Conservation (phyloP, 2,113 vertebrate species). For the Marmota flaviventris region DNA sequence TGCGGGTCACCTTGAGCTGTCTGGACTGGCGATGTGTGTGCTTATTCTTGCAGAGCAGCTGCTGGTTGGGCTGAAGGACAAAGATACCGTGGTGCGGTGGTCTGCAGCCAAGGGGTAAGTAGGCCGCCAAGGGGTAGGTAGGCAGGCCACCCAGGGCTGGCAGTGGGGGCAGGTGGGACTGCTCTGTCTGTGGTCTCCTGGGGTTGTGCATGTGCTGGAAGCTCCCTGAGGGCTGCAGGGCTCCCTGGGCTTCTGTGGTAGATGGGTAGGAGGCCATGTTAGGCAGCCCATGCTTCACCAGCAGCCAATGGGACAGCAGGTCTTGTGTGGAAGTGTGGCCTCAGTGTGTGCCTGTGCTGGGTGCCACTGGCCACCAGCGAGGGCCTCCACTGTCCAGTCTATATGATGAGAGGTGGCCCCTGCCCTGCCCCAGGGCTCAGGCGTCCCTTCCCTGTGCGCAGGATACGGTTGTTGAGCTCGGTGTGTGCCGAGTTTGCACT, state of each 20-base stretch:
- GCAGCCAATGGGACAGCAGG: background rate
- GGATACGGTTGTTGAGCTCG: background rate
- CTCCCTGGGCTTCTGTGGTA: too few species aligned
- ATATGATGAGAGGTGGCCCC: background rate
- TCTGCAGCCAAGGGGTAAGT: slow-evolving; percentile 98
- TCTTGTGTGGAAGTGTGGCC: background rate
- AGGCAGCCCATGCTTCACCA: background rate
- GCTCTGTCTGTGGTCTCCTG: background rate
- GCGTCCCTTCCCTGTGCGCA: background rate
- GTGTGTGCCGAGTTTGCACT: too few species aligned
- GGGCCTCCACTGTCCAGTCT: background rate
- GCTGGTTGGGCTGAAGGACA: slow-evolving; percentile 96
- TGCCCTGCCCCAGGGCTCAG: rapidly evolving
- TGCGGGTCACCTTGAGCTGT: background rate
- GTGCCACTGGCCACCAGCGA: rapidly evolving
- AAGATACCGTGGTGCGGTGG: slow-evolving; percentile 97
- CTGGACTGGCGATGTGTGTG: background rate
- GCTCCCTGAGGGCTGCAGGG: too few species aligned
- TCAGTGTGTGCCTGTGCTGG: too few species aligned
- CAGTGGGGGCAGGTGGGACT: background rate
- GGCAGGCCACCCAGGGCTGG: background rate
- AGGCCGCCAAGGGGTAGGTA: slow-evolving; percentile 92
- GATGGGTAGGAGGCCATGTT: background rate
- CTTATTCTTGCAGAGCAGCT: slow-evolving; percentile 92
- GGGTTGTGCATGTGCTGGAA: background rate